Conservation (phyloP, 2,113 vertebrate genomes). For the Corythoichthys haematopterus region DNA sequence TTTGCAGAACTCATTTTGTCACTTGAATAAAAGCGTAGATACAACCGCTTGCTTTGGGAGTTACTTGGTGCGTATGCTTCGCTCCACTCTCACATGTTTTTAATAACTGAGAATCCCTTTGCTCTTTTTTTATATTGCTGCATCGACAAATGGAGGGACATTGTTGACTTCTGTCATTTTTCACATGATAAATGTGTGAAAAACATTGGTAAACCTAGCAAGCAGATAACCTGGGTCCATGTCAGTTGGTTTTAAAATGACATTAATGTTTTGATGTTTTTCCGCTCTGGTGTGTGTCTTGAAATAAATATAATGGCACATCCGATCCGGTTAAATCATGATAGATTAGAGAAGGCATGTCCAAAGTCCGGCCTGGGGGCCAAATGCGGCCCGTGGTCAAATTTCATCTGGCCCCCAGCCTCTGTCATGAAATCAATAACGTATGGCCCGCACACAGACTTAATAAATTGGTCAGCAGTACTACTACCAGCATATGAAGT, state of each 20-base stretch:
- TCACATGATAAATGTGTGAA: no score
- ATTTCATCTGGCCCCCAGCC: no score
- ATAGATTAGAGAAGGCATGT: no score
- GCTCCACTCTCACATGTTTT: slow-evolving; percentile 4
- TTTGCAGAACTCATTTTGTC: background rate
- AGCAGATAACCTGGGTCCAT: background rate
- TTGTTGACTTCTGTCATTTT: background rate
- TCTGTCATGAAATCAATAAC: no score
- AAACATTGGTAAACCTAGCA: background rate
- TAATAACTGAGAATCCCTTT: slow-evolving; percentile 17
- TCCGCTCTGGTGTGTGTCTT: background rate
- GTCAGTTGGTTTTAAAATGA: background rate
- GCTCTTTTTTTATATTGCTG: slow-evolving; percentile 10
- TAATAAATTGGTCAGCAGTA: no score
- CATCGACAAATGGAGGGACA: slow-evolving; percentile 28
- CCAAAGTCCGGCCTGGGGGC: no score
- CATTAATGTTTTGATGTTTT: background rate
- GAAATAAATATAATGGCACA: no score
- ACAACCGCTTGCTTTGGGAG: background rate
- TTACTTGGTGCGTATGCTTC: background rate
- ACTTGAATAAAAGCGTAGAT: background rate
- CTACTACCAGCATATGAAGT: no score
- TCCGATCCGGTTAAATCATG: no score
- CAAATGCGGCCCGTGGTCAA: no score
- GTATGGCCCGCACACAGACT: no score